Conservation (phyloP, 2,113 vertebrate species). For the Ptyas mucosa region DNA sequence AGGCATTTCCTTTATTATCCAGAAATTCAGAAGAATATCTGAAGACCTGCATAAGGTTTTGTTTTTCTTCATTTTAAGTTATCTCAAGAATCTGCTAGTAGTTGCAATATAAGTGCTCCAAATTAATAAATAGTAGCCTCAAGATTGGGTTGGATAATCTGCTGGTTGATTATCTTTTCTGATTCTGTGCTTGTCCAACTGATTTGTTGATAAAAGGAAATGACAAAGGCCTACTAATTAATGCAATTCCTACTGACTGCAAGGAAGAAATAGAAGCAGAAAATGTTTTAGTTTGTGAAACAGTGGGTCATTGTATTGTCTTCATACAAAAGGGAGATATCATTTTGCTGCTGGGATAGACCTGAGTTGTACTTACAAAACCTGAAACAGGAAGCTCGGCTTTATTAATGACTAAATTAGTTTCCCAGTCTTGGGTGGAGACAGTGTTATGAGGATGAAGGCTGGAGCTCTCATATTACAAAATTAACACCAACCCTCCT, state of each 20-base stretch:
- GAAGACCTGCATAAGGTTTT: not conserved
- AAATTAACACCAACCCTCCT: not conserved
- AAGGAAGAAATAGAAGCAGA: not conserved
- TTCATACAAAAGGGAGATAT: not conserved
- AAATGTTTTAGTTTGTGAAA: not conserved
- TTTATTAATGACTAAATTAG: not conserved
- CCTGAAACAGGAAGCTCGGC: not conserved
- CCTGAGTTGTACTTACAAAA: not conserved
- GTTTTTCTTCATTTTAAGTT: not conserved
- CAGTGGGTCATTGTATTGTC: not conserved
- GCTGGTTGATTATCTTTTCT: not conserved
- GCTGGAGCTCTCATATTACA: not conserved
- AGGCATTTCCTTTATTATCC: not conserved
- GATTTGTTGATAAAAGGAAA: conserved; percentile 2
- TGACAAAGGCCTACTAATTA: not conserved
- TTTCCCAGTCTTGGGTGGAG: not conserved
- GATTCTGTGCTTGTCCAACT: not conserved
- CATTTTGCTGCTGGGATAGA: conserved; percentile 1
- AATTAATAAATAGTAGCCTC: not conserved
- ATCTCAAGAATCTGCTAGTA: not conserved
- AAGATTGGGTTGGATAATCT: too few species aligned
- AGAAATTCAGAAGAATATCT: not conserved
- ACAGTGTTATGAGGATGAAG: not conserved
- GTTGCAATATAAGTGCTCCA: not conserved
- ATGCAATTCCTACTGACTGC: not conserved